Percentiles rank a stretch among this genome's conserved stretches.
Evolutionary conservation across 2,113 vertebrate genomes (phyloP).

Genomic region (Cyanoramphus novaezelandiae): DNA sequence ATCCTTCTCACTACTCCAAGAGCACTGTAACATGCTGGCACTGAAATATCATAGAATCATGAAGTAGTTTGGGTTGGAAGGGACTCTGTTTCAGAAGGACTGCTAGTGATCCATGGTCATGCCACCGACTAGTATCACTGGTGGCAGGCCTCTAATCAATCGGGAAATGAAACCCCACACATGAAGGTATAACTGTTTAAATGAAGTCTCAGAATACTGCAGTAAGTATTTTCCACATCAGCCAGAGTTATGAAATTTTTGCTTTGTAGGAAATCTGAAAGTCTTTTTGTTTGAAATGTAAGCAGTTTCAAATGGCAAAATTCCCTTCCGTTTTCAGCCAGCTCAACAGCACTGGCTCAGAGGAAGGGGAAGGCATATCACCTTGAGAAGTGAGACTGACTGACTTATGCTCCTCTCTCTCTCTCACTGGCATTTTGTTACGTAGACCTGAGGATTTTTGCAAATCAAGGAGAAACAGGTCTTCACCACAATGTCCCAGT

Average conservation of each 20-base stretch:
- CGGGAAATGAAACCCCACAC: background rate
- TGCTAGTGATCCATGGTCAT: background rate
- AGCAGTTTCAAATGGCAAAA: background rate
- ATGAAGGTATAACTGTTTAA: background rate
- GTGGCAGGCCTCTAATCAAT: background rate
- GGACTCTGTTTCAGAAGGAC: background rate
- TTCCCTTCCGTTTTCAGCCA: background rate
- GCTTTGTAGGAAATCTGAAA: background rate
- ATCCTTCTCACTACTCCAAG: background rate
- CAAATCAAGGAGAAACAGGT: background rate
- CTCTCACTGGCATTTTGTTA: background rate
- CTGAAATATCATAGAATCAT: background rate
- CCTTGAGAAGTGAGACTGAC: background rate
- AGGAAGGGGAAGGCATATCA: background rate
- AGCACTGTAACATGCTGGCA: background rate
- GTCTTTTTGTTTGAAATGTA: background rate
- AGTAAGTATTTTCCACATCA: background rate
- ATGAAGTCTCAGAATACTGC: background rate
- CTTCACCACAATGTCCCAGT: background rate
- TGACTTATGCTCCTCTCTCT: background rate
- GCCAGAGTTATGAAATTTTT: background rate
- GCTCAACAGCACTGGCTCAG: background rate
- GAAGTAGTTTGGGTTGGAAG: background rate
- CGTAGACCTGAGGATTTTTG: background rate
- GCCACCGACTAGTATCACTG: too few relatives aligned